Evolutionary conservation across 2,797 vertebrate species (phyloP), one percentile per base, ranked within the genome.

Genomic region (Sebastes oblongus): DNA sequence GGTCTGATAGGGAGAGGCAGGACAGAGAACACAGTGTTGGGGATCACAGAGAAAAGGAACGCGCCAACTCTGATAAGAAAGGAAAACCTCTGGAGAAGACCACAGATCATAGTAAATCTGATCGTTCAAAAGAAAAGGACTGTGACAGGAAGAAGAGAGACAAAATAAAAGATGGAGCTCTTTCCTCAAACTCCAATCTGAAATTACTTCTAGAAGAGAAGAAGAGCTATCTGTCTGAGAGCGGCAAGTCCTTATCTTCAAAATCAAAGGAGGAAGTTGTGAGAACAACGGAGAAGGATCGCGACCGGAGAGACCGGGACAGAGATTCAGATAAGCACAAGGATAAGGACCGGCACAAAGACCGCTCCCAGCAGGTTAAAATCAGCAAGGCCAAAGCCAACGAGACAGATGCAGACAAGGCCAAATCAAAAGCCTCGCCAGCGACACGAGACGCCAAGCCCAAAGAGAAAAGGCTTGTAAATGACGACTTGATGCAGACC

Each of bases 401-500:
- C 10, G 96, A 96, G 16, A 59, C 86, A 0, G 98, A 99, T 54
- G 71, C 87, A 3, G 97, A 98, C 58, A 97, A 96, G 80, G 82
- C 88, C 89, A 99, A 98, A 89, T 91, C 95, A 10, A 99, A 99
- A 90, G 89, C 94, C 74, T 92, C 94, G 8, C 87, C 95, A 30
- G 90, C 94, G n/a, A 68, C 94, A 0, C 97, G 97, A 89, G 98
- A 99, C 58, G 24, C 81, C 79, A 96, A 97, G 72, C 98, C 98
- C 69, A 99, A 98, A 94, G 98, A 99, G 81, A 99, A 99, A 81
- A 95, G 97, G 60, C 92, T 99, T 14, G 97, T 99, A 32, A 99
- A 99, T 0, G 98, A 99, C 62, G 98, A 99, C 91, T 93, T 99
- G 87, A 99, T 99, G 98, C 97, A 99, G 93, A 99, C 98, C 60